Base-by-base conservation (phyloP, 2,797 vertebrate genomes). In the Pseudochaenichthys georgianus region DNA sequence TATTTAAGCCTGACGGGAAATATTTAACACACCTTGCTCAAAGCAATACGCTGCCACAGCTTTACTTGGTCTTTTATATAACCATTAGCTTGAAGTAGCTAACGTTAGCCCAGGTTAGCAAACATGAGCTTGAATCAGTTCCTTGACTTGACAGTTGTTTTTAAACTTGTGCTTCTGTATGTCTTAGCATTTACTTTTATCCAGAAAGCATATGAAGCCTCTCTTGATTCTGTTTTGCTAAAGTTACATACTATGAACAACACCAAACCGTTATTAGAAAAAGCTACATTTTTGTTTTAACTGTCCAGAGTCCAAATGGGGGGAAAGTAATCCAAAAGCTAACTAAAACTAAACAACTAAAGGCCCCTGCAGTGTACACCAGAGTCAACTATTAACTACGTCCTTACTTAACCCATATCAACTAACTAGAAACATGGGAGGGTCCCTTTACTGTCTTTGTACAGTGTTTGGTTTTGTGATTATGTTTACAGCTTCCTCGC, bases 311-410 rank as follows among this genome's bases (percentile, higher is more conserved):
- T 51, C 38, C 60, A 64, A 2, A 0, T 38, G 6, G 19, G 41
- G 64, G 13, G 15, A 42, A 38, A 2, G 3, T 6, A 15, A 52
- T 64, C 21, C n/a, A 45, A n/a, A 23, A 13, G 3, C 2, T 23
- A 23, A 23, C 23, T 23, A 23, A 23, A 23, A 23, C 23, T 3
- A 23, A 2, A 23, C 23, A 53, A 45, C 23, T 23, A 4, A 54
- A 13, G 21, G 52, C 19, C 31, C 3, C 5, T 13, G 21, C 48
- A 61, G 13, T 42, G 43, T 64, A 46, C 2, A 55, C 13, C 6
- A 13, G 31, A 63, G 62, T 89, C 75, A 89, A 86, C 86, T 75
- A 89, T 88, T 86, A 89, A 87, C 84, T 75, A 19, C 41, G 21
- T 48, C 1, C 0, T n/a, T 23, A 15, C 41, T 68, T 13, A 59